Evolutionary conservation across 1,140 invertebrate genomes (phyloP).

Genomic region (Megalonaias nervosa): DNA sequence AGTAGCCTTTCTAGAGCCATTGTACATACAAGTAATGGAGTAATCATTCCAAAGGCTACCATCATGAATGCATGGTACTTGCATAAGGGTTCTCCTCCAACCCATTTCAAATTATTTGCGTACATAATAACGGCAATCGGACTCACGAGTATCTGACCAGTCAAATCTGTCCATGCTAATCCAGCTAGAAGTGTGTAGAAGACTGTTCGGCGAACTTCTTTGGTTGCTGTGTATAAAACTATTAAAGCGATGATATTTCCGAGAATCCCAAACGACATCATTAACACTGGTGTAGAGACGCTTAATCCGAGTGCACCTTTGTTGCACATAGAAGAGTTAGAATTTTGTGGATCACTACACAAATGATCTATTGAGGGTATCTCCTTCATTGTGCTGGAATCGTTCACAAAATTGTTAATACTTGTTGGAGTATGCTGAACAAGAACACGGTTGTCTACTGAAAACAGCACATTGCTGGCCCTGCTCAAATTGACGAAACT

Average conservation of each 20-base stretch:
- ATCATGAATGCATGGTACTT: conserved; percentile 70
- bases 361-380: conserved; percentile 9
- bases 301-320: conserved; percentile 48
- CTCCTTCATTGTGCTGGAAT: background rate
- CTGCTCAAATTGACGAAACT: too few species aligned
- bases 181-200: conserved; percentile 69
- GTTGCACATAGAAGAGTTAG: conserved; percentile 36
- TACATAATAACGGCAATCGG: conserved; percentile 69
- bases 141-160: conserved; percentile 68
- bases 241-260: conserved; percentile 68
- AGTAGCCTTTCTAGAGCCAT: conserved; percentile 71
- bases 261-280: conserved; percentile 61
- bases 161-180: conserved; percentile 70
- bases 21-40: conserved; percentile 68
- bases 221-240: conserved; percentile 63
- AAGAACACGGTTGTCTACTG: too few species aligned
- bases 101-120: conserved; percentile 64
- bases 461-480: too few species aligned
- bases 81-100: conserved; percentile 64
- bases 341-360: background rate
- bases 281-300: conserved; percentile 56
- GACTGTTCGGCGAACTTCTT: conserved; percentile 64
- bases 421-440: too few species aligned
- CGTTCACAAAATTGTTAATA: too few species aligned
- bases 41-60: conserved; percentile 68